Conservation (phyloP, 1,140 invertebrate genomes). For the Lordiphosa mommai region DNA sequence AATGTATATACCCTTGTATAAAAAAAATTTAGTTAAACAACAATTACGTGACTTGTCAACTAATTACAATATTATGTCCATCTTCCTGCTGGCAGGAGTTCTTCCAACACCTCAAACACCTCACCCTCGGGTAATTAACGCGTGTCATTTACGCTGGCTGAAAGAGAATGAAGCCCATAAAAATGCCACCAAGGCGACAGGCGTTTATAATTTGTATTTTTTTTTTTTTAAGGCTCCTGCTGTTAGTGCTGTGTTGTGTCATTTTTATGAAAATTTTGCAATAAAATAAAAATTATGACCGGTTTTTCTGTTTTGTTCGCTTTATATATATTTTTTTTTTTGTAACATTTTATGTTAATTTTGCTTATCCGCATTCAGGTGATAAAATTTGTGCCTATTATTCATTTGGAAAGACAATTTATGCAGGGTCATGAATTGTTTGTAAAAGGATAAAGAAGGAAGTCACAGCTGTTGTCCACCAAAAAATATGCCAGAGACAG, state of each 20-base stretch:
- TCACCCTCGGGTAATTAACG: constrained; percentile 58
- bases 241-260: constrained; percentile 34
- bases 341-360: constrained; percentile 67
- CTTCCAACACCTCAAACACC: background rate
- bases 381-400: constrained; percentile 62
- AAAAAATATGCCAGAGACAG: constrained; percentile 59
- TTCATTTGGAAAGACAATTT: constrained; percentile 33
- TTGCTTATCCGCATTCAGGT: constrained; percentile 47
- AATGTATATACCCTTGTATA: background rate
- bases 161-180: constrained; percentile 51
- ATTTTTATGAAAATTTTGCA: constrained; percentile 71
- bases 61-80: constrained; percentile 72
- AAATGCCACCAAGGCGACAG: constrained; percentile 58
- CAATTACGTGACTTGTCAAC: constrained; percentile 73
- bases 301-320: constrained; percentile 26
- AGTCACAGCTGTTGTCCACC: constrained; percentile 10
- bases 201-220: constrained; percentile 68
- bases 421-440: too few species aligned
- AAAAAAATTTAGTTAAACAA: constrained; percentile 57
- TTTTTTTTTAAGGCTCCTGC: constrained; percentile 16
- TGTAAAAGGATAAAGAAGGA: too few species aligned
- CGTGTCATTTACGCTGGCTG: constrained; percentile 61
- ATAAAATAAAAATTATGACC: constrained; percentile 68
- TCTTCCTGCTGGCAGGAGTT: constrained; percentile 29
- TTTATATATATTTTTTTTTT: constrained; percentile 55